These are phyloP conservation scores for Steatocranus sp. DNA, from an alignment of 2,797 vertebrate genomes.

Conservation along the genomic window DNA sequence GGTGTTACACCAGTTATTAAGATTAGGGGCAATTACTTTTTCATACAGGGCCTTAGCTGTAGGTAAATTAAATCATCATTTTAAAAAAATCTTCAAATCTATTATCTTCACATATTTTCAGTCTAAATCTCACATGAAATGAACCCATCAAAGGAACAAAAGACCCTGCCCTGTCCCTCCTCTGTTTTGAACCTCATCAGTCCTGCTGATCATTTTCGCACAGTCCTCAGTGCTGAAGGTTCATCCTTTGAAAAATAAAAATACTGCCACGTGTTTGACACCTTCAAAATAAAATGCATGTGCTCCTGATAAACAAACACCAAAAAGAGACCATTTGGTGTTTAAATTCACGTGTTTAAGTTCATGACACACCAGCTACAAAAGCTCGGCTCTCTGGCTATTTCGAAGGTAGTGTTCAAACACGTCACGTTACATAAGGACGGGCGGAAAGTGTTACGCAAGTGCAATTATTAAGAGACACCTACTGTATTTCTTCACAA, in stretches of 20 bases:
- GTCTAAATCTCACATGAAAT: neutral
- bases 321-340: neutral
- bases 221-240: neutral
- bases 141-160: neutral
- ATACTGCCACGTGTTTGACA: neutral
- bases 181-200: neutral
- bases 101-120: neutral
- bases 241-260: neutral
- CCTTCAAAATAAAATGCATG: neutral
- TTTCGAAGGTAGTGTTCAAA: neutral
- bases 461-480: conserved; percentile 10
- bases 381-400: neutral
- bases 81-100: neutral
- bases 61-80: neutral
- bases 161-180: neutral
- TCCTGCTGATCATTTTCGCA: neutral
- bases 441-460: neutral
- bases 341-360: neutral
- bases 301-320: neutral
- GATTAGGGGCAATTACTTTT: neutral
- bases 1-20: neutral
- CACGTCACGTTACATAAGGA: neutral
- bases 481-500: neutral
- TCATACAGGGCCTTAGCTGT: neutral
- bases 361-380: neutral